Base-by-base conservation (phyloP, 2,888 invertebrate genomes). In the Phortica magna region DNA sequence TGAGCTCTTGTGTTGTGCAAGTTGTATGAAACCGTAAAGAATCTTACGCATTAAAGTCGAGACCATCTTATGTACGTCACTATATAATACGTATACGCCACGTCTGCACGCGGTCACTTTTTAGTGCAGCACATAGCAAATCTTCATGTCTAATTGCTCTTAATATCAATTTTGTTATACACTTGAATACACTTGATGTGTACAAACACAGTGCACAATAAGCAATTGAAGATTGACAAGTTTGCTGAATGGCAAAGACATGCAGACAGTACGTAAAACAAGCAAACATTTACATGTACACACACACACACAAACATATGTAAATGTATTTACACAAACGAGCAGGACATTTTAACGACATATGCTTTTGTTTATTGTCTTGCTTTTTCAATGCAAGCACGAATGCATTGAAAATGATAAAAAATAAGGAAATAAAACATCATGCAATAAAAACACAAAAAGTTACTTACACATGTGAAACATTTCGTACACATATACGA, bases 141-240 rank as follows among this genome's bases (percentile, higher is more conserved):
- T 31, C 3, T 31, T 31, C 31, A 31, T 31, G 31, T 31, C 31
- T 31, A 31, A 31, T 31, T 31, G 31, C 31, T 2, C 31, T 81
- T 84, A 83, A 87, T 85, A 87, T 81, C 78, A 77, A 81, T 85
- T 87, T 84, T 82, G 83, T 83, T 82, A 82, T 84, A 80, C 79
- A 76, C 81, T 83, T 79, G 76, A 81, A 77, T 75, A 78, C 82
- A 59, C 80, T 76, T 76, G 79, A 77, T 41, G 43, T 77, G 76
- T 75, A 76, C 73, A 31, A 74, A 71, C 41, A 73, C 75, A 79
- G 65, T 82, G 74, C 77, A 78, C 78, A 67, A 19, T 72, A 31
- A 31, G 31, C 31, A 31, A 31, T 31, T 4, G 31, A 31, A 31
- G 31, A 31, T 31, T 31, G 31, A 31, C 31, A 31, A 31, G 31